Evolutionary conservation across 2,888 invertebrate species (phyloP), one percentile per base, ranked within the genome.

Genomic region (Megaustenia siamemsis): DNA sequence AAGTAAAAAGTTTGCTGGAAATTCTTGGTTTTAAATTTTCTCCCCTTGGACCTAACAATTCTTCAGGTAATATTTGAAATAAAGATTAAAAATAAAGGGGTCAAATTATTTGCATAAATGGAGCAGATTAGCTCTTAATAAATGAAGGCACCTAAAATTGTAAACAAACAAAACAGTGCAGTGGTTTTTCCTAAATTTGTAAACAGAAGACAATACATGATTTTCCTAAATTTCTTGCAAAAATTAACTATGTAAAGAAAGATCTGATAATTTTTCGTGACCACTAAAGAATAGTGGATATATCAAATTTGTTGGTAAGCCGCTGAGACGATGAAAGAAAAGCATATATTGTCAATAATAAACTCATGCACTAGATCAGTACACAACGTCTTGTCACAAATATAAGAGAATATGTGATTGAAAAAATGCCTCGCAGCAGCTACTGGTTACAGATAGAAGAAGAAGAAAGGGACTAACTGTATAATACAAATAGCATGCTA

Each of bases 121-220:
- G 38, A 63, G 38, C 38, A 40, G 28, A 53, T 49, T 68, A 43
- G 79, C 79, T 43, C 79, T 79, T 68, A 49, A 53, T 12, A 68
- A 68, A 80, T 68, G 69, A 80, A 80, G 80, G 80, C 80, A 80
- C 80, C 80, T 80, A 80, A 80, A 80, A 45, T 66, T 63, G 78
- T 43, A 77, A 77, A 53, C 40, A 60, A 60, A 10, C 15, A n/a
- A 12, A 68, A 38, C n/a, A n/a, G n/a, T n/a, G n/a, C n/a, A n/a
- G 15, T 56, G 49, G 18, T 18, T 18, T 18, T 18, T 12, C 49
- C 12, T 18, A 60, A 6, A n/a, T 60, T 5, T 12, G 66, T 15
- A 43, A 71, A 71, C 43, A 73, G 45, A 45, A n/a, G 49, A 32
- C 24, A 73, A n/a, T 24, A 69, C 38, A 69, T 40, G n/a, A 12